Evolutionary conservation across 2,888 invertebrate species (phyloP), one percentile per base, ranked within the genome.

Genomic region (Tribolium freemani): DNA sequence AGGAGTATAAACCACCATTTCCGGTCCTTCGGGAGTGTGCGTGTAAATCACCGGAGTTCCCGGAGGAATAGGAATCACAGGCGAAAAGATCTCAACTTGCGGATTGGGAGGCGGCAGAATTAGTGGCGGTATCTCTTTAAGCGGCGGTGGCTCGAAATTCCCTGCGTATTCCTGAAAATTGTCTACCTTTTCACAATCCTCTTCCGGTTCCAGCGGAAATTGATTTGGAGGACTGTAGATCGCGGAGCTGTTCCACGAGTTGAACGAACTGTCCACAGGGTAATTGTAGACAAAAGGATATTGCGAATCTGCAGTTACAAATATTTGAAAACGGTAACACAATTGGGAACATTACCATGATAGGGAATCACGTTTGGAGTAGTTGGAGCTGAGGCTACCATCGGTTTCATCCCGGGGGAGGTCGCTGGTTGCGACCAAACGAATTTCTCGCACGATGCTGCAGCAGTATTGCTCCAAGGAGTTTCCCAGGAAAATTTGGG

Each of bases 321-420:
- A 26, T 26, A 3, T n/a, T n/a, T 26, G 26, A 26, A 26, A 16
- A 16, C 2, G 16, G 26, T 3, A 26, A 26, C 3, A 26, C 5
- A 3, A 26, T 26, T 26, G 5, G n/a, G 1, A 5, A 26, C 26
- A 3, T 77, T 77, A 83, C 83, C 81, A 61, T 81, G 79, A 67
- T 81, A 82, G 4, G 81, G 79, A 5, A 82, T 71, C 9, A 82
- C 79, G 68, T 78, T 78, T n/a, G 83, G 82, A 10, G 83, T 82
- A 3, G 79, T 79, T 2, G 83, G 82, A 20, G 82, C 81, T 5
- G 83, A 83, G 0, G 82, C 81, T 1, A 82, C 77, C 78, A 83
- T 80, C 0, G 82, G 82, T 54, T 81, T 81, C 20, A 79, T 69
- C 48, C 67, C 78, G 5, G 75, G 79, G 38, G 76, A 75, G 9